Conservation (phyloP, 2,113 vertebrate genomes). For the Bucco capensis region DNA sequence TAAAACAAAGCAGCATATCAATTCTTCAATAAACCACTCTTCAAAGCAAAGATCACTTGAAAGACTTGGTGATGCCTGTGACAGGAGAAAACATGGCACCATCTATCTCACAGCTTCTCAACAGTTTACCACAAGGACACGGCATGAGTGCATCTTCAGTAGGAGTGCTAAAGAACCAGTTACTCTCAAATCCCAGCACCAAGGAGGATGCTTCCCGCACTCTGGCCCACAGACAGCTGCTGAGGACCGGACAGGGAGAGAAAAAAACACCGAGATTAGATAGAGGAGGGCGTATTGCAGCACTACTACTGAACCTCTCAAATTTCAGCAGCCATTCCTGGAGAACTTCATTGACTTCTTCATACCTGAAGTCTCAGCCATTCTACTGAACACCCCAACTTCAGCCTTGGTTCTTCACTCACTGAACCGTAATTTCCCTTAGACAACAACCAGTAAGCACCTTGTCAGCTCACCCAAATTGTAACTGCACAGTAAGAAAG, state of each 20-base stretch:
- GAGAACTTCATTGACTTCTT: background rate
- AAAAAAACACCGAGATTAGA: background rate
- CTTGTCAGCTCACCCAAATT: background rate
- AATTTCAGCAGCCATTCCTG: background rate
- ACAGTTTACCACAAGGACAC: background rate
- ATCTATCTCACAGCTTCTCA: fast-evolving
- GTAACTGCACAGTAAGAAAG: background rate
- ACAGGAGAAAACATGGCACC: background rate
- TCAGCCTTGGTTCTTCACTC: background rate
- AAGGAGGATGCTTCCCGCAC: background rate
- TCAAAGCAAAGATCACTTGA: background rate
- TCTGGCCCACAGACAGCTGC: background rate
- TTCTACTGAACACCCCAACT: background rate
- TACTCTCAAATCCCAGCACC: background rate
- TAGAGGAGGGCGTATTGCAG: background rate
- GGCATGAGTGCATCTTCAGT: background rate
- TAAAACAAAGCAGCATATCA: background rate
- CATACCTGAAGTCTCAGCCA: background rate
- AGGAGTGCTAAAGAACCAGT: background rate
- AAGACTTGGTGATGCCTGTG: background rate
- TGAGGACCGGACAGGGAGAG: background rate
- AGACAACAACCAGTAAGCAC: background rate
- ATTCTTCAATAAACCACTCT: background rate
- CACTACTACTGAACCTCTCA: background rate
- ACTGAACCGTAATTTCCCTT: background rate